Evolutionary conservation across 2,888 invertebrate genomes (phyloP), one percentile per base, ranked within the genome.

Genomic region (Diogma glabrata): DNA sequence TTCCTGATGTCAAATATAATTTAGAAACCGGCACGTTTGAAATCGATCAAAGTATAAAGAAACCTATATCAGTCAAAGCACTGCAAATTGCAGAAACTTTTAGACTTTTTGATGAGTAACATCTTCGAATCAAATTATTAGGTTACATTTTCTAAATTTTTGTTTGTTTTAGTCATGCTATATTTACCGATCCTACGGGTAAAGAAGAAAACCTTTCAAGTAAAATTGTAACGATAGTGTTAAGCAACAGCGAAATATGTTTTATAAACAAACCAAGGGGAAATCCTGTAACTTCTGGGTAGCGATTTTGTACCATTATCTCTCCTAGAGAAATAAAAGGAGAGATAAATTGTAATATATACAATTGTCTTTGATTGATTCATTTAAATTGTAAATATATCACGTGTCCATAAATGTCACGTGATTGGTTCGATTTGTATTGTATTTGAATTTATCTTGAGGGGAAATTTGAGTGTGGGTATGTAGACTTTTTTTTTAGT

Each of bases 141-240:
- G 43, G 6, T 9, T 23, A 47, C 36, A 9, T 2, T 33, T 26
- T 26, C 16, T 53, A 43, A 22, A 28, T 49, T 50, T 55, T 58
- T 58, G 57, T 58, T 60, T 55, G 59, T 76, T 77, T 50, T 63
- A 86, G 86, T 54, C 75, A 77, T 58, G 69, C 79, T 28, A 66
- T 86, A 46, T 64, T 88, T 57, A 77, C 77, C n/a, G 90, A 91
- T 67, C 90, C 90, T 24, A 82, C 85, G 30, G 71, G 75, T n/a
- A 87, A 88, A 67, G 91, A 91, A 71, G 90, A 90, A 72, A 75
- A 75, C 57, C 74, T 87, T 58, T 79, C 83, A 45, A 72, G 73
- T 36, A 68, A 74, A n/a, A 76, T 75, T 57, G 64, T 85, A 49
- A 82, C 82, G 51, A 70, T 88, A 40, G 82, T 82, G 43, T 76